phyloP scores from a whole-genome alignment of 1,140 invertebrate genomes.

The Pseudomyrmex sp. region DNA sequence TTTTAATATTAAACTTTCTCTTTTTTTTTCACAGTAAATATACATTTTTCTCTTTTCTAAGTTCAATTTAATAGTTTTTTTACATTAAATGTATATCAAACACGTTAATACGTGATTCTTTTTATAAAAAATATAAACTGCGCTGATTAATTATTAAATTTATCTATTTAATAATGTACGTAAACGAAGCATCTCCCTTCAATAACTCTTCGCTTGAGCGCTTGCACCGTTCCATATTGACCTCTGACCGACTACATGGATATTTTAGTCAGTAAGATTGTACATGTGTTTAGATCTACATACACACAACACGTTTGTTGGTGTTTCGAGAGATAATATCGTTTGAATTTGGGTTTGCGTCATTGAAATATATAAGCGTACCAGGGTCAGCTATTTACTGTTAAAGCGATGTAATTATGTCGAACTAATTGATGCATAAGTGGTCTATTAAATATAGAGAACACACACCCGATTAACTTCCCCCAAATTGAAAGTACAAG shows the following conservation, averaged over 20 bases:
- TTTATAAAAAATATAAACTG: not conserved
- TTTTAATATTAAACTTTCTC: not conserved
- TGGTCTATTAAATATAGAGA: not conserved
- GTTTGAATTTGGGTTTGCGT: not conserved
- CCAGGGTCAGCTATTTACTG: not conserved
- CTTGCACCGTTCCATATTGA: constrained; percentile 31
- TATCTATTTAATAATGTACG: constrained; percentile 19
- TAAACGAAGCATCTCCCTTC: constrained; percentile 2
- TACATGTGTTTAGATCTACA: constrained; percentile 54
- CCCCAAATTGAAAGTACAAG: not conserved
- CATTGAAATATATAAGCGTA: constrained; percentile 7
- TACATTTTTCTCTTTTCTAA: too few relatives aligned
- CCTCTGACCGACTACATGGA: constrained; percentile 42
- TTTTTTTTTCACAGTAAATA: too few relatives aligned
- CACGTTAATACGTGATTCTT: too few relatives aligned
- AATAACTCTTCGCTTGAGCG: constrained; percentile 57
- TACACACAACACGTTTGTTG: constrained; percentile 67
- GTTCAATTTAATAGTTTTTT: too few relatives aligned
- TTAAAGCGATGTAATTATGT: not conserved
- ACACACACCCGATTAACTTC: constrained; percentile 3
- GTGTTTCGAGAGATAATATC: constrained; percentile 59
- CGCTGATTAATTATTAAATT: constrained; percentile 55
- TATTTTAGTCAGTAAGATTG: constrained; percentile 42
- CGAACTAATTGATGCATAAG: too few relatives aligned
- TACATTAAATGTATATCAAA: not conserved